phyloP scores from a whole-genome alignment of 2,113 vertebrate species.

The Prionailurus bengalensis region DNA sequence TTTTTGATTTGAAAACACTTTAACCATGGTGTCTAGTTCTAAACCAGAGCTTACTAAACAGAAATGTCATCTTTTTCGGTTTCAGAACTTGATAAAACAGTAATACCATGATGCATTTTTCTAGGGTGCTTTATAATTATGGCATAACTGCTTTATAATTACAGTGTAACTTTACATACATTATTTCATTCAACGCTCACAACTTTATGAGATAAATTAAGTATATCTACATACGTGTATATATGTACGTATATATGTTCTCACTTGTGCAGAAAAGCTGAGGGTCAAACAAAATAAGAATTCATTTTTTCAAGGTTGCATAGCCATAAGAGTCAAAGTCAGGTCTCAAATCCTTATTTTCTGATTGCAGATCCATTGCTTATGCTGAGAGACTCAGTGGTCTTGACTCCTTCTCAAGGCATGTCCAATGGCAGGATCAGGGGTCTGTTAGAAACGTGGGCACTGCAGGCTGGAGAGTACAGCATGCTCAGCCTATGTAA shows the following conservation, averaged over 20 bases:
- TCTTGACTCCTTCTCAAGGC: background rate
- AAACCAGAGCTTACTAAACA: constrained; percentile 9
- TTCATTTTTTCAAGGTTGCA: background rate
- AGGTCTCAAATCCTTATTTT: background rate
- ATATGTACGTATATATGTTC: too few species aligned
- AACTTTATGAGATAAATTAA: constrained; percentile 23
- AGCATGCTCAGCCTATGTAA: background rate
- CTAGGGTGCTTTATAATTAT: background rate
- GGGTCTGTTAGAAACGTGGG: background rate
- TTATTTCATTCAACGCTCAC: constrained; percentile 12
- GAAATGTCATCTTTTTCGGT: background rate
- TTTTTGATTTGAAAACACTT: constrained; percentile 39
- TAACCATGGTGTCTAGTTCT: background rate
- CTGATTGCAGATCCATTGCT: background rate
- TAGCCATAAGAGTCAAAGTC: background rate
- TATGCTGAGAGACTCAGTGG: background rate
- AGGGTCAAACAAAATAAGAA: background rate
- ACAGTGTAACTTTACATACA: background rate
- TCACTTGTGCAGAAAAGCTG: background rate
- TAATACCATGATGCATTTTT: background rate
- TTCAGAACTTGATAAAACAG: constrained; percentile 1
- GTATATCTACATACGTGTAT: background rate
- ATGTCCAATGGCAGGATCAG: background rate
- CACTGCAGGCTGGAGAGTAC: background rate
- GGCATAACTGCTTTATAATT: background rate